phyloP scores from a whole-genome alignment of 2,113 vertebrate genomes.

The Pangasianodon gigas region DNA sequence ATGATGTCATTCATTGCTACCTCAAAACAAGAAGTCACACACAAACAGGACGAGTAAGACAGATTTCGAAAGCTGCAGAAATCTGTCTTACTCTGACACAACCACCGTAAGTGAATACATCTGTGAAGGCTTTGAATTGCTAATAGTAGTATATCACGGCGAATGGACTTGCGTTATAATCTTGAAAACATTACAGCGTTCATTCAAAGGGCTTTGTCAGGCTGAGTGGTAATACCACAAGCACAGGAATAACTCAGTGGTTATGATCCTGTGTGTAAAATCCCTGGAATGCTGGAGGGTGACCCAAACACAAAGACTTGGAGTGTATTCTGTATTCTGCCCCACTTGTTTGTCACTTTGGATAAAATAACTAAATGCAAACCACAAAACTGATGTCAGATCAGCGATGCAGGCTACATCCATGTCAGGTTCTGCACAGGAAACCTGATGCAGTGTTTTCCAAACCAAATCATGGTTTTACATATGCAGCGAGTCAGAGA shows the following conservation, averaged over 20 bases:
- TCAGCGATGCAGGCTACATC: not conserved
- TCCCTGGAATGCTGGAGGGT: not conserved
- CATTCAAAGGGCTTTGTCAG: not conserved
- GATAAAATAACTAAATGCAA: not conserved
- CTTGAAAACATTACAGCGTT: not conserved
- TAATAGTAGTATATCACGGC: not conserved
- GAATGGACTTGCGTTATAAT: not conserved
- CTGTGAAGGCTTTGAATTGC: not conserved
- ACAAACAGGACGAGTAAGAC: conserved; percentile 42
- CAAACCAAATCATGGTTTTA: not conserved
- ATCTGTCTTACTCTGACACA: conserved; percentile 6
- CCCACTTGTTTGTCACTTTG: not conserved
- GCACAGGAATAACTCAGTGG: not conserved
- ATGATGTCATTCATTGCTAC: conserved; percentile 55
- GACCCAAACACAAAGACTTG: not conserved
- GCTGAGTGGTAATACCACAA: not conserved
- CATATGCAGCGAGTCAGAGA: not conserved
- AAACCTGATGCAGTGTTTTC: conserved; percentile 3
- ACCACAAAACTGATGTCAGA: not conserved
- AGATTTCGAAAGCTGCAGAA: not conserved
- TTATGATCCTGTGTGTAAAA: not conserved
- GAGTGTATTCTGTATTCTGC: not conserved
- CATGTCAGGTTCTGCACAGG: not conserved
- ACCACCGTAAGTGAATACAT: not conserved
- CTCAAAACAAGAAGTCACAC: conserved; percentile 30